These are phyloP conservation scores for Thecocarcelia acutangulata DNA, from an alignment of 2,888 invertebrate species.

Conservation along the genomic window DNA sequence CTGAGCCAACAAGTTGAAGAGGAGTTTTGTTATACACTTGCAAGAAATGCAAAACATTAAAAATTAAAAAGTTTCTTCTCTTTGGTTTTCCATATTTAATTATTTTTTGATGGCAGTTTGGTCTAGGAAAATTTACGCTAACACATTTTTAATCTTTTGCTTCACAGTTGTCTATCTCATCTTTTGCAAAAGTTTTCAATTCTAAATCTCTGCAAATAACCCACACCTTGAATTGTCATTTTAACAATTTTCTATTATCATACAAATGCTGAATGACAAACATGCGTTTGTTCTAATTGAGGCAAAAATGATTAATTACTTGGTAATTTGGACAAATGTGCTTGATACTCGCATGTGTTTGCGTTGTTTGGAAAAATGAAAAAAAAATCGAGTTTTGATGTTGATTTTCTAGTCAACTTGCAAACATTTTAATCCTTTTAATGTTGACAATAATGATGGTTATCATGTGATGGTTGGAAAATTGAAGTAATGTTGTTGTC, in stretches of 20 bases:
- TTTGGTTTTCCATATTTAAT: no score
- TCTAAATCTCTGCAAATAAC: slow-evolving; percentile 13
- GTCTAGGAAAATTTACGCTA: no score
- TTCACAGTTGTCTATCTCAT: not conserved
- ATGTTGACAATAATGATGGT: slow-evolving; percentile 7
- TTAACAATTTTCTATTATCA: not conserved
- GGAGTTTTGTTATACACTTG: no score
- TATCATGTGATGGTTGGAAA: not conserved
- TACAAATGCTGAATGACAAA: no score
- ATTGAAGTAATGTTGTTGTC: slow-evolving; percentile 5
- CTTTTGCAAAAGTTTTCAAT: slow-evolving; percentile 4
- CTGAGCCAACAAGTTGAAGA: no score
- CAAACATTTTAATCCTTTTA: not conserved
- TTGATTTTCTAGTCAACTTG: slow-evolving; percentile 32
- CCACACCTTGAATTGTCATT: not conserved
- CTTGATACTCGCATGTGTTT: not conserved
- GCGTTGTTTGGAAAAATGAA: not conserved
- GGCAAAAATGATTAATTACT: slow-evolving; percentile 23
- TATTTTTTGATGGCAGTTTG: not conserved
- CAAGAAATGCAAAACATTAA: no score
- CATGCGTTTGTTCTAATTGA: not conserved
- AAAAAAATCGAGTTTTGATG: not conserved
- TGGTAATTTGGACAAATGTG: slow-evolving; percentile 31
- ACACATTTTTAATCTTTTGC: not conserved
- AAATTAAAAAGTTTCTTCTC: no score